These are phyloP conservation scores for Sphenodon punctatus DNA, from an alignment of 2,797 vertebrate species.

Conservation along the genomic window DNA sequence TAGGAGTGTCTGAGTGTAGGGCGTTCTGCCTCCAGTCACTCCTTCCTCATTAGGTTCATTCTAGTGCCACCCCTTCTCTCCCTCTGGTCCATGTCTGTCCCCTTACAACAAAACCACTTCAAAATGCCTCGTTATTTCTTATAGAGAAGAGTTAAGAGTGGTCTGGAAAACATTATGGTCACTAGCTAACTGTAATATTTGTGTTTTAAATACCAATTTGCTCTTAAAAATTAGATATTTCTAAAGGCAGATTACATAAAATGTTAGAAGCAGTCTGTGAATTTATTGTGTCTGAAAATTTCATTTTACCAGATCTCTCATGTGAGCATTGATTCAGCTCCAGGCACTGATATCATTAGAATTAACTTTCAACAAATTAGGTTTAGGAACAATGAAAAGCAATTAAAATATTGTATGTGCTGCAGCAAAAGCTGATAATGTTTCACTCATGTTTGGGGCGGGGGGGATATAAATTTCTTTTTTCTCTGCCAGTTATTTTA, in stretches of 20 bases:
- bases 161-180: not conserved
- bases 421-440: constrained; percentile 24
- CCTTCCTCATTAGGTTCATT: no score
- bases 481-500: constrained; percentile 5
- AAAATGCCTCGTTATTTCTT: not conserved
- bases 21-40: no score
- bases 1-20: no score
- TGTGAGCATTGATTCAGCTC: constrained; percentile 29
- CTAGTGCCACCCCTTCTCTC: no score
- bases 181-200: not conserved
- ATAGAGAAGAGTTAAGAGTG: not conserved
- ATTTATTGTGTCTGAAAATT: constrained; percentile 16
- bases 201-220: constrained; percentile 8
- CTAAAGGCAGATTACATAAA: constrained; percentile 13
- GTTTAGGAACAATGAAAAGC: constrained; percentile 28
- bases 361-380: constrained; percentile 50
- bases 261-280: not conserved
- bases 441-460: not conserved
- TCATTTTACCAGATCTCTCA: constrained; percentile 24
- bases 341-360: constrained; percentile 11
- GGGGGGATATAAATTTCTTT: constrained; percentile 2
- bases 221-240: constrained; percentile 36
- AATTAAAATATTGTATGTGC: constrained; percentile 49
- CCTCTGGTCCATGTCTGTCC: no score
- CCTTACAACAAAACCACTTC: no score